These are phyloP conservation scores for Anolis sagrei DNA, from an alignment of 2,113 vertebrate genomes.

Conservation along the genomic window DNA sequence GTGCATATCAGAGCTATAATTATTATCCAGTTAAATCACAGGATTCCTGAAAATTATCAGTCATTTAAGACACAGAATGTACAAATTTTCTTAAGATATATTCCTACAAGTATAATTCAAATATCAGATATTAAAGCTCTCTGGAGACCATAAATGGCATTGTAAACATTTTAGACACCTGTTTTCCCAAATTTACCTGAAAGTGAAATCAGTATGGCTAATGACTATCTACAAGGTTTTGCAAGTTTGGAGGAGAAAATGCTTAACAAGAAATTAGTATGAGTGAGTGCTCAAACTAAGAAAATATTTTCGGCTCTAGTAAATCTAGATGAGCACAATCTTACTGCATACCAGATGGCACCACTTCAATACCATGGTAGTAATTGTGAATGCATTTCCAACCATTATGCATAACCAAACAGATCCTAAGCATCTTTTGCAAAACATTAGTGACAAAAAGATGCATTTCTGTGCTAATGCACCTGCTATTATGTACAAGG, in stretches of 20 bases:
- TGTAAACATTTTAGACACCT: neutral
- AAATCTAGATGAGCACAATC: slow-evolving; percentile 53
- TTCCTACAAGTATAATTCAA: too few relatives aligned
- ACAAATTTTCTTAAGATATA: too few relatives aligned
- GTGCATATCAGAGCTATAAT: too few relatives aligned
- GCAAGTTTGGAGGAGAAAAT: slow-evolving; percentile 12
- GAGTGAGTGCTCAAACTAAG: slow-evolving; percentile 43
- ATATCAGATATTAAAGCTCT: neutral
- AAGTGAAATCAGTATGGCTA: slow-evolving; percentile 24
- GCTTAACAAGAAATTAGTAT: slow-evolving; percentile 26
- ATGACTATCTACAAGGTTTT: too few relatives aligned
- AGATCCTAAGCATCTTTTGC: slow-evolving; percentile 61
- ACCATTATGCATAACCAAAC: slow-evolving; percentile 67
- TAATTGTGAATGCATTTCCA: slow-evolving; percentile 65
- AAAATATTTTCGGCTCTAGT: slow-evolving; percentile 51
- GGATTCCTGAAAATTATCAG: neutral
- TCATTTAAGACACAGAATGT: too few relatives aligned
- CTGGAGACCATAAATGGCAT: neutral
- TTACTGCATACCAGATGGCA: slow-evolving; percentile 59
- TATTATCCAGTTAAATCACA: too few relatives aligned
- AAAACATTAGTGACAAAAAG: slow-evolving; percentile 53
- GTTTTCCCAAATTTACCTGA: slow-evolving; percentile 28
- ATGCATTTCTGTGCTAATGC: slow-evolving; percentile 56
- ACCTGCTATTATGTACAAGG: slow-evolving; percentile 43
- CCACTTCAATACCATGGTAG: slow-evolving; percentile 42